Conservation (phyloP, 2,113 vertebrate species). For the Clupea harengus region DNA sequence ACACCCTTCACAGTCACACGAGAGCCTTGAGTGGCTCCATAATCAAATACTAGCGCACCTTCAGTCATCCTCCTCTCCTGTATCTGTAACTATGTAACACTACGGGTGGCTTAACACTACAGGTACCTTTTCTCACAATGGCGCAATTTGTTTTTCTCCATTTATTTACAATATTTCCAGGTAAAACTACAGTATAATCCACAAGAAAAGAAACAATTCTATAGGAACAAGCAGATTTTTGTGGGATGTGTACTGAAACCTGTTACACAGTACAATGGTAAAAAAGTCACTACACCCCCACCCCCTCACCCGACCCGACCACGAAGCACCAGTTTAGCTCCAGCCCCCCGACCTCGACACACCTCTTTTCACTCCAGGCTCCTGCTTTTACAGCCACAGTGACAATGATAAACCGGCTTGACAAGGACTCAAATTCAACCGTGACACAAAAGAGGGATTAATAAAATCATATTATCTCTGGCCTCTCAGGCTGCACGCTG, state of each 20-base stretch:
- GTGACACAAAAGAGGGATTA: slow-evolving; percentile 8
- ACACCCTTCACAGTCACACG: not conserved
- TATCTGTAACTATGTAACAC: not conserved
- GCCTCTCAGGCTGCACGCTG: not conserved
- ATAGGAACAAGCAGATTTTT: not conserved
- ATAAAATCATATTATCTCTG: not conserved
- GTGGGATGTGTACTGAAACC: not conserved
- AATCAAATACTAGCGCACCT: not conserved
- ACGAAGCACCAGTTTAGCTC: not conserved
- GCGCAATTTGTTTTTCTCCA: too few relatives aligned
- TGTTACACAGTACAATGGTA: not conserved
- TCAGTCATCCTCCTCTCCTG: not conserved
- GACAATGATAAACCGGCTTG: not conserved
- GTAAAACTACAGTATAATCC: too few relatives aligned
- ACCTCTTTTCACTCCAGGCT: not conserved
- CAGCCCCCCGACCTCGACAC: not conserved
- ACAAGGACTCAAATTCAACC: not conserved
- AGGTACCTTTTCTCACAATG: too few relatives aligned
- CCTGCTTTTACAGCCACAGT: not conserved
- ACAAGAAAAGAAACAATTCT: not conserved
- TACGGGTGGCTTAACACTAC: not conserved
- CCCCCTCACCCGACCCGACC: not conserved
- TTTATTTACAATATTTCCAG: too few relatives aligned
- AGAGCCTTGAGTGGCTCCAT: not conserved
- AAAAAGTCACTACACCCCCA: not conserved